These are phyloP conservation scores for Prionailurus bengalensis DNA, from an alignment of 2,113 vertebrate species.

Conservation along the genomic window DNA sequence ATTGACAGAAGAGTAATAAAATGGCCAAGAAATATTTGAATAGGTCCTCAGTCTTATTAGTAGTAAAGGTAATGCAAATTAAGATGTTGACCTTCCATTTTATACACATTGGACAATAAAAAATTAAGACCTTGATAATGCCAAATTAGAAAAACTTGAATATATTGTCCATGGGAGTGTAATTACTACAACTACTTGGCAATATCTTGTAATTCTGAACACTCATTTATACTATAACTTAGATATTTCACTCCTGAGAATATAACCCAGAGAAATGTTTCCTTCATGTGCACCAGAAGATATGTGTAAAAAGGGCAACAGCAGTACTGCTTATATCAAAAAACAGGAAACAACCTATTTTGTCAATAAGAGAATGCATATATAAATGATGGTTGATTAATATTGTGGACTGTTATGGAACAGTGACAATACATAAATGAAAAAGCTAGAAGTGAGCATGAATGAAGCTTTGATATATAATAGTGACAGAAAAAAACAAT, in stretches of 20 bases:
- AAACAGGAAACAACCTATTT: not conserved
- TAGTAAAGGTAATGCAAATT: conserved; percentile 8
- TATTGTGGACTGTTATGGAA: not conserved
- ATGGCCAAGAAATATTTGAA: not conserved
- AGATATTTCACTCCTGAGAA: not conserved
- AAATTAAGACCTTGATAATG: not conserved
- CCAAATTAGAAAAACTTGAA: not conserved
- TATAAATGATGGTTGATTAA: not conserved
- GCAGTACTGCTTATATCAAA: not conserved
- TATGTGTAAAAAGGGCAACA: not conserved
- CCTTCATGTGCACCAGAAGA: not conserved
- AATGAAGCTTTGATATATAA: conserved; percentile 8
- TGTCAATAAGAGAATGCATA: not conserved
- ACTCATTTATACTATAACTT: not conserved
- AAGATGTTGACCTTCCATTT: not conserved
- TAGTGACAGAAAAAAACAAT: not conserved
- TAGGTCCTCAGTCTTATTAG: not conserved
- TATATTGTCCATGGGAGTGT: not conserved
- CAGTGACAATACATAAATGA: not conserved
- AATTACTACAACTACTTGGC: not conserved
- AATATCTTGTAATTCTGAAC: not conserved
- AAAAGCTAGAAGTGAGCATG: not conserved
- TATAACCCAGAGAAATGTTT: not conserved
- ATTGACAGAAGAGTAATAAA: not conserved
- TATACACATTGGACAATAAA: not conserved